Conservation (phyloP, 2,888 invertebrate genomes). For the Cryptocephalus moraei region DNA sequence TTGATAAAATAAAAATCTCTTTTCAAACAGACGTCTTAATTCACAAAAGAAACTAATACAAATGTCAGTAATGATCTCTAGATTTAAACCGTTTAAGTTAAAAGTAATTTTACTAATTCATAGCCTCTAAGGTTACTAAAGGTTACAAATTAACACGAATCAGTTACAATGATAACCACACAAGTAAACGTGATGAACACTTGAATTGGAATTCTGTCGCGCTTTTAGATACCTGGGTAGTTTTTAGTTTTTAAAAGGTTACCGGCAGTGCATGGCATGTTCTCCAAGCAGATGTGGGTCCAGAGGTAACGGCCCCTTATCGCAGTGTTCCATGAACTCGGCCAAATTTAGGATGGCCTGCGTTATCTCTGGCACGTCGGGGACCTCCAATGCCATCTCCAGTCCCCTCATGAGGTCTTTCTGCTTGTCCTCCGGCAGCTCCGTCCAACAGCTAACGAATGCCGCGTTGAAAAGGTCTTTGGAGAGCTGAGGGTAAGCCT, state of each 20-base stretch:
- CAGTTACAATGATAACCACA: too few species aligned
- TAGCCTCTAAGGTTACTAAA: too few species aligned
- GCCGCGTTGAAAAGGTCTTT: constrained; percentile 97
- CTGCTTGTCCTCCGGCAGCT: constrained; percentile 71
- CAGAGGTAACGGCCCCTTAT: constrained; percentile 87
- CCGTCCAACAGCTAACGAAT: constrained; percentile 98
- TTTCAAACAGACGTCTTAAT: too few species aligned
- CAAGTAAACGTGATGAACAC: too few species aligned
- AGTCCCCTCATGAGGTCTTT: constrained; percentile 68
- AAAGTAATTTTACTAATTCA: too few species aligned
- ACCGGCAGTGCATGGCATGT: constrained; percentile 88
- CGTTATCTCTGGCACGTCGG: constrained; percentile 91
- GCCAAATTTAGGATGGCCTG: constrained; percentile 95
- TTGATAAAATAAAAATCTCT: too few species aligned
- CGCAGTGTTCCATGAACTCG: constrained; percentile 99
- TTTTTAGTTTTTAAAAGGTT: neutral
- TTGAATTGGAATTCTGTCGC: too few species aligned
- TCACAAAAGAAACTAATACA: too few species aligned
- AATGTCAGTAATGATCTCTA: neutral
- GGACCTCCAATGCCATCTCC: constrained; percentile 82
- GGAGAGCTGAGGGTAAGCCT: constrained; percentile 90
- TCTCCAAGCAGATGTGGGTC: constrained; percentile 81
- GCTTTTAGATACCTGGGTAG: neutral
- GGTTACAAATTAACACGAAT: too few species aligned
- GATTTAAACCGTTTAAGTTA: neutral